A percentile compares a stretch with the other conserved stretches of the same genome.
Conservation (phyloP, 2,797 vertebrate genomes). For the Adelosebastes latens region DNA sequence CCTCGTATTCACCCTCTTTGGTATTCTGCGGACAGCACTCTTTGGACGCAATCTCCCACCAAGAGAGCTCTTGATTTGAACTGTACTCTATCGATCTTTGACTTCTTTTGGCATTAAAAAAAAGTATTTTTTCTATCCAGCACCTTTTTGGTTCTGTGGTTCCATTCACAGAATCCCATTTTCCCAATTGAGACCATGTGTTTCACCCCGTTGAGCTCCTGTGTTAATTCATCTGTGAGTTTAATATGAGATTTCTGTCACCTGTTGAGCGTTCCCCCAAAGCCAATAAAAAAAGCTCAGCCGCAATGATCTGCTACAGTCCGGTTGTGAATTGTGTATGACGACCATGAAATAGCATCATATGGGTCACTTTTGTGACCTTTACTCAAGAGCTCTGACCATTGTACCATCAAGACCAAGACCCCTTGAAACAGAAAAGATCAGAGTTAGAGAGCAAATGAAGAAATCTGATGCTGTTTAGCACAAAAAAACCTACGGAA, state of each 20-base stretch:
- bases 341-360: conserved; percentile 41
- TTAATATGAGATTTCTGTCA: conserved; percentile 50
- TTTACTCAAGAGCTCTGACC: neutral
- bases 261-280: conserved; percentile 24
- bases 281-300: conserved; percentile 20
- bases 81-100: conserved; percentile 61
- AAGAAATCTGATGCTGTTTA: neutral
- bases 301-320: conserved; percentile 11
- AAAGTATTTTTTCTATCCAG: conserved; percentile 49
- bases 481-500: neutral
- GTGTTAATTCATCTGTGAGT: conserved; percentile 61
- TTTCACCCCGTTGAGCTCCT: conserved; percentile 29
- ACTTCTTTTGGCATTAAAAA: conserved; percentile 52
- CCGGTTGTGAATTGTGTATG: conserved; percentile 33
- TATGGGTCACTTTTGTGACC: conserved; percentile 20
- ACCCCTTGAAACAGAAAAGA: neutral
- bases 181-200: conserved; percentile 47
- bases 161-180: conserved; percentile 43
- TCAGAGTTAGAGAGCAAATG: neutral
- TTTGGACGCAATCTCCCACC: conserved; percentile 55
- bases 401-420: neutral
- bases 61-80: conserved; percentile 65
- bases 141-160: conserved; percentile 37
- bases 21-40: conserved; percentile 61
- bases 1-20: conserved; percentile 49